Evolutionary conservation across 2,797 vertebrate genomes (phyloP).

Genomic region (Pteropus rufus): DNA sequence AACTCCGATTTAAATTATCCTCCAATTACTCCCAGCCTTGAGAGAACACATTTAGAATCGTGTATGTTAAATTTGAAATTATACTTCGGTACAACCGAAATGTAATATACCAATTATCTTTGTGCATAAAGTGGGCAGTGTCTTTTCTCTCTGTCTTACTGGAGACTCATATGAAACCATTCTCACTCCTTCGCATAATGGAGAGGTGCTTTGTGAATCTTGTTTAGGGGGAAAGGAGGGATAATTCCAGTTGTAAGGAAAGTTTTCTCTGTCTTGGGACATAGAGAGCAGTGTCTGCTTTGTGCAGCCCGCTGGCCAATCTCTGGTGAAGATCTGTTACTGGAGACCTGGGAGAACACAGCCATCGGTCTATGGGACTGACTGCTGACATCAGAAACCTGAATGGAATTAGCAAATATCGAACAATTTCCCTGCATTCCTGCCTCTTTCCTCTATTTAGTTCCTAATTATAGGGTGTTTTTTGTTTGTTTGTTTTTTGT

Average conservation of each 20-base stretch:
- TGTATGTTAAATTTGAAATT: neutral
- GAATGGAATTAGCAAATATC: neutral
- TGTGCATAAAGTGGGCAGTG: neutral
- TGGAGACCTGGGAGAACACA: neutral
- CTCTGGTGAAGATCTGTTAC: neutral
- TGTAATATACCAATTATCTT: neutral
- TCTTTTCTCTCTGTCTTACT: neutral
- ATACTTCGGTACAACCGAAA: neutral
- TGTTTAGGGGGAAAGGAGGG: neutral
- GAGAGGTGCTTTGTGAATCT: neutral
- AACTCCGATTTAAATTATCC: neutral
- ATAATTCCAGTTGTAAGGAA: neutral
- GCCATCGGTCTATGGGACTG: neutral
- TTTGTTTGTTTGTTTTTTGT: neutral
- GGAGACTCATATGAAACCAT: neutral
- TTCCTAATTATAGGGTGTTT: neutral
- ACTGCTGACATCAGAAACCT: neutral
- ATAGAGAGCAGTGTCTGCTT: neutral
- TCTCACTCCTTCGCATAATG: neutral
- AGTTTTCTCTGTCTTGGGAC: neutral
- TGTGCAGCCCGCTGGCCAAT: neutral
- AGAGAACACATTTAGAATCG: neutral
- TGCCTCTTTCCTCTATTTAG: neutral
- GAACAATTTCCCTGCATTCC: neutral
- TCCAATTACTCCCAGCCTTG: neutral